Evolutionary conservation across 2,888 invertebrate species (phyloP).

Genomic region (Hypselothyrea guttata): DNA sequence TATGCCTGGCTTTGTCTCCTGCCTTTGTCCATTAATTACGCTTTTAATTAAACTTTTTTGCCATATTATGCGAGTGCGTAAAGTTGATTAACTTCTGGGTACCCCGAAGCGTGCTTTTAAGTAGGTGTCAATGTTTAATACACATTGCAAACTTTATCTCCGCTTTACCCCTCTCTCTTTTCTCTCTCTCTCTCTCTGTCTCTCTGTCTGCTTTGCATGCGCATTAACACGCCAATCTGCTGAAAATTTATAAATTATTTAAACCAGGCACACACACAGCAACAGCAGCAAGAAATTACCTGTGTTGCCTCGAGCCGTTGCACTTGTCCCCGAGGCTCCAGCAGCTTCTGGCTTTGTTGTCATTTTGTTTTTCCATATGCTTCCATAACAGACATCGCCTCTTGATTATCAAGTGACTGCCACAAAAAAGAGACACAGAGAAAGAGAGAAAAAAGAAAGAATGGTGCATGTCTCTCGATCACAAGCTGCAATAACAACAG

Average conservation of each 20-base stretch:
- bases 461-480: no score
- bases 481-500: no score
- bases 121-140: constrained; percentile 69
- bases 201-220: no score
- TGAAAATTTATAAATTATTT: constrained; percentile 47
- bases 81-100: constrained; percentile 69
- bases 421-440: no score
- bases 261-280: constrained; percentile 19
- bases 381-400: no score
- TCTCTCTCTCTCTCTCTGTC: no score
- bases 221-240: neutral
- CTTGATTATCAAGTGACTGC: no score
- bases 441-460: no score
- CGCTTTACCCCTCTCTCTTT: neutral
- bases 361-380: constrained; percentile 2
- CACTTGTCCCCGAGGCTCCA: neutral
- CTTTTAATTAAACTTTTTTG: constrained; percentile 76
- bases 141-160: constrained; percentile 27
- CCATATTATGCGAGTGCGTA: constrained; percentile 65
- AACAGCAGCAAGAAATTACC: constrained; percentile 24
- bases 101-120: constrained; percentile 20
- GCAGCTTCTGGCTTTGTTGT: no score
- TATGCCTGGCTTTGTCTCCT: neutral
- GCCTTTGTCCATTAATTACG: constrained; percentile 64
- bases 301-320: neutral